Evolutionary conservation across 1,140 invertebrate species (phyloP).

Genomic region (Phenacoccus solenopsis): DNA sequence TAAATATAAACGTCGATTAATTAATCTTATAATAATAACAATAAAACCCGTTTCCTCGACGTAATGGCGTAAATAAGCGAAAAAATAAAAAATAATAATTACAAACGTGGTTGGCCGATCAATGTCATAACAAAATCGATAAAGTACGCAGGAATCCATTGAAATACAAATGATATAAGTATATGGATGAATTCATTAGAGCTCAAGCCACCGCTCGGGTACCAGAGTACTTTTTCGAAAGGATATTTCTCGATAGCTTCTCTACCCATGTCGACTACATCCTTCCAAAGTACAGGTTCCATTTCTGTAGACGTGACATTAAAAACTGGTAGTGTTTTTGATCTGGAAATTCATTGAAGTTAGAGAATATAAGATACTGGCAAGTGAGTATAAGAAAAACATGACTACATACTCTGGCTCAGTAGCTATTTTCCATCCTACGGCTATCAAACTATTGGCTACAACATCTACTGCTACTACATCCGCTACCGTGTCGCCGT

Average conservation of each 20-base stretch:
- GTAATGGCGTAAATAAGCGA: no score
- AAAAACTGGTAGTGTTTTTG: slow-evolving; percentile 47
- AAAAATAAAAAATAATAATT: slow-evolving; percentile 33
- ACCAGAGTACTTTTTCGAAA: slow-evolving; percentile 46
- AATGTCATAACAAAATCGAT: slow-evolving; percentile 45
- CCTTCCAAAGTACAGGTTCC: slow-evolving; percentile 54
- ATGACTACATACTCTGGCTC: slow-evolving; percentile 18
- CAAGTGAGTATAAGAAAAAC: background rate
- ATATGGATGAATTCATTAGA: slow-evolving; percentile 40
- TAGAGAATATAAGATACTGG: no score
- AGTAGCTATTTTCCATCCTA: slow-evolving; percentile 42
- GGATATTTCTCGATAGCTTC: slow-evolving; percentile 35
- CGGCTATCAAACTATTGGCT: slow-evolving; percentile 64
- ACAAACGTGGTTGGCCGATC: slow-evolving; percentile 47
- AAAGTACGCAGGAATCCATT: slow-evolving; percentile 47
- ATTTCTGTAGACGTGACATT: slow-evolving; percentile 55
- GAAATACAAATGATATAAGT: slow-evolving; percentile 42
- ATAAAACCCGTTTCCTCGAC: no score
- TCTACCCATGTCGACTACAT: slow-evolving; percentile 36
- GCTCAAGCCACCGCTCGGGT: slow-evolving; percentile 46
- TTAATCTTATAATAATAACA: no score
- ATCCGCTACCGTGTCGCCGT: slow-evolving; percentile 50
- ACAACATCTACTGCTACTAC: slow-evolving; percentile 77
- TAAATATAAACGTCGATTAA: no score
- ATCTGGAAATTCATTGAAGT: slow-evolving; percentile 34